A percentile compares a stretch with the other conserved stretches of the same genome.
Conservation (phyloP, 2,113 vertebrate species). For the Cottus gobio region DNA sequence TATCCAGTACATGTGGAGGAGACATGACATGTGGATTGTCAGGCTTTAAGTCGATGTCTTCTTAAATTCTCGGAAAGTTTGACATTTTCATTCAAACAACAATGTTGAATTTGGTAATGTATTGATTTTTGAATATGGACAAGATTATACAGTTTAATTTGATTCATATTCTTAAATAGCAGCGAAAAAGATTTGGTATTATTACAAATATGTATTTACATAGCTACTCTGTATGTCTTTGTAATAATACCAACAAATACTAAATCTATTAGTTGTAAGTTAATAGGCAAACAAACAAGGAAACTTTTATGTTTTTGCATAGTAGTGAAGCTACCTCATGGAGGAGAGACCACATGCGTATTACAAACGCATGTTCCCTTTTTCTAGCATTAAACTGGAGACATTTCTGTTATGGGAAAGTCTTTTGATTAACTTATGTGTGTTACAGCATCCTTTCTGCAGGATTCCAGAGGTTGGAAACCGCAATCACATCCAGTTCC, state of each 20-base stretch:
- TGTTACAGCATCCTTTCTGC: constrained; percentile 6
- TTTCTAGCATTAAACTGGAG: constrained; percentile 14
- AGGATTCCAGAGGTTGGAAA: background rate
- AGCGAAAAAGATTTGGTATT: background rate
- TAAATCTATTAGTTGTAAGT: background rate
- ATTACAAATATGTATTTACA: background rate
- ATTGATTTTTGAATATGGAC: background rate
- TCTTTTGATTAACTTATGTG: background rate
- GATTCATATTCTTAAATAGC: background rate
- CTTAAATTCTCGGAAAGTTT: background rate
- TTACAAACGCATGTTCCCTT: background rate
- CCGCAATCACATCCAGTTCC: constrained; percentile 24
- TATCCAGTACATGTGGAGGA: constrained; percentile 29
- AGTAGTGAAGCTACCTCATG: background rate
- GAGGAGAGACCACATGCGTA: background rate
- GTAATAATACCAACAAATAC: background rate
- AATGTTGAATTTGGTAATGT: background rate
- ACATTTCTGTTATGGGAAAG: background rate
- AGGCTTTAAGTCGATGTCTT: background rate
- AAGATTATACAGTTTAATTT: background rate
- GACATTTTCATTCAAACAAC: background rate
- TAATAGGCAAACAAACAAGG: background rate
- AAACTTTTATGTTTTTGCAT: background rate
- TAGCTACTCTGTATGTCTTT: background rate
- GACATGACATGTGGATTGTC: constrained; percentile 14